These are phyloP conservation scores for Notothenia coriiceps DNA, from an alignment of 2,113 vertebrate genomes.

Conservation along the genomic window DNA sequence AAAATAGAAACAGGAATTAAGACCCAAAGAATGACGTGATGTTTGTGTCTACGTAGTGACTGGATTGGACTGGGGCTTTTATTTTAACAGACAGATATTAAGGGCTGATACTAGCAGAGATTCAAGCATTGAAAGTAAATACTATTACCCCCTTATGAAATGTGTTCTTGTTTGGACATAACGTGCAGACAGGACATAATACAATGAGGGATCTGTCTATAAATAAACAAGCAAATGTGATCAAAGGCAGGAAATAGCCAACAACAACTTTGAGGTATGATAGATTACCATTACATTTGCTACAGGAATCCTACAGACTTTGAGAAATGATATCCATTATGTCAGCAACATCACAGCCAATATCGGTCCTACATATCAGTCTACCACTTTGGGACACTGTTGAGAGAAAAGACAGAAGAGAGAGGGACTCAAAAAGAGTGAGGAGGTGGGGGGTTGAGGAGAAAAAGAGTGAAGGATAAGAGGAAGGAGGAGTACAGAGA, in stretches of 20 bases:
- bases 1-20: slow-evolving; percentile 64
- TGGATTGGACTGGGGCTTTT: not conserved
- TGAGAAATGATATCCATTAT: not conserved
- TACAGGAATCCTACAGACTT: not conserved
- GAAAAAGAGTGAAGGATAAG: slow-evolving; percentile 24
- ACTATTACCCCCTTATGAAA: slow-evolving; percentile 29
- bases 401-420: slow-evolving; percentile 35
- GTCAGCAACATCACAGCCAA: not conserved
- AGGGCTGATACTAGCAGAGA: not conserved
- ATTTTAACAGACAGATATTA: not conserved
- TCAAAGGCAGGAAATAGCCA: not conserved
- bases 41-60: not conserved
- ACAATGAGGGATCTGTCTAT: slow-evolving; percentile 29
- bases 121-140: not conserved
- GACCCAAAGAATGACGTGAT: not conserved
- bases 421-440: slow-evolving; percentile 13
- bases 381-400: not conserved
- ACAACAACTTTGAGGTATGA: not conserved
- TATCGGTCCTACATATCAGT: not conserved
- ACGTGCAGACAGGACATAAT: not conserved
- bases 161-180: slow-evolving; percentile 14
- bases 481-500: slow-evolving; percentile 19
- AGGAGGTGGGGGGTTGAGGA: not conserved
- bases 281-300: not conserved
- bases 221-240: not conserved